Base-by-base conservation (phyloP, 2,797 vertebrate species). In the Novumbra hubbsi region DNA sequence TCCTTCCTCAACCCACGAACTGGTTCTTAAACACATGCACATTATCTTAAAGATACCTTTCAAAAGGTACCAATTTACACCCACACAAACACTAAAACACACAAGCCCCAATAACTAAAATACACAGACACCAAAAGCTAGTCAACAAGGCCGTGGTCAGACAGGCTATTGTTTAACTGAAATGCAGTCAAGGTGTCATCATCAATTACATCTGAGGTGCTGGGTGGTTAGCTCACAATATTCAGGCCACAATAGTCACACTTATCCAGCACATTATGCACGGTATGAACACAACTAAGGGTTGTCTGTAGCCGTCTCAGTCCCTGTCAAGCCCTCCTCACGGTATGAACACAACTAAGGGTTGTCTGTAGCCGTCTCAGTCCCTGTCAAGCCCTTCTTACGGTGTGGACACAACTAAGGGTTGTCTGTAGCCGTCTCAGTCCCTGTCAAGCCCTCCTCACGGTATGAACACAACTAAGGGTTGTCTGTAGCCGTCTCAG, bases 61-160 rank as follows among this genome's bases (percentile, higher is more conserved):
- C 9, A 52, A 21, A 34, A 62, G 21, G 38, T 55, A 63, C 14
- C 34, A 72, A 9, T 7, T 17, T 27, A 68, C 50, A 75, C 66
- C 30, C 30, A 69, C 52, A 69, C 32, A 68, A 65, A 57, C 34
- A 60, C 66, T 68, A 21, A 69, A n/a, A 28, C 49, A 27, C 32
- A 38, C 38, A 62, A 17, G n/a, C n/a, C n/a, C n/a, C n/a, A n/a
- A n/a, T n/a, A n/a, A 72, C 57, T 64, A 11, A 73, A 55, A 73
- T 52, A 5, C 11, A 41, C 27, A 34, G 30, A 17, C 11, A 17
- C 28, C 16, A 62, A n/a, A 74, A 67, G 63, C 48, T n/a, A 16
- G 45, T 24, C 27, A 49, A 45, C 71, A 34, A 11, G 38, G 17
- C 14, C 63, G 28, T 27, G 55, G 1, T 45, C 8, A n/a, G 55